Base-by-base conservation (phyloP, 2,797 vertebrate species). In the Neostethus bicornis region DNA sequence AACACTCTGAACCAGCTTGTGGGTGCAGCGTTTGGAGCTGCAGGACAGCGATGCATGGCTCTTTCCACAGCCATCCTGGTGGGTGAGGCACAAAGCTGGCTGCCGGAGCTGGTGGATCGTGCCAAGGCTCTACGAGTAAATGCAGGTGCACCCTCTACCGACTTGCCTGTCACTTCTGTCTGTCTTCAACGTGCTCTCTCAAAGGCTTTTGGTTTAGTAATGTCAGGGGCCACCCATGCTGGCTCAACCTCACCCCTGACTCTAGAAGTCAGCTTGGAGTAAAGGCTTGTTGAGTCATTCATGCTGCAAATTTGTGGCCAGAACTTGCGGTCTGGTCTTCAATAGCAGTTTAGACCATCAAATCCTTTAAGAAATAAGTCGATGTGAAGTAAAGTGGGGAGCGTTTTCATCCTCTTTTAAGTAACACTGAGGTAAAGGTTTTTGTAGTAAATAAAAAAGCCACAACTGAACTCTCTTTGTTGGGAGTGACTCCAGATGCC, bases 1-100 rank as follows among this genome's bases (percentile, higher is more conserved):
- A 99, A 96, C 87, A 97, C 97, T 3, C 86, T 99, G 77, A 99
- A 98, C 89, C 97, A 98, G 87, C 89, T 98, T 54, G 94, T 97
- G 66, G 97, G 96, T 13, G 96, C 97, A 39, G 97, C 96, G 19
- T 99, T 99, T 37, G 96, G 97, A 74, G 96, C 97, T 46, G 97
- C 96, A 6, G 97, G 97, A 43, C 96, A 99, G 63, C 94, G 96
- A 55, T 98, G 97, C 77, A 98, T 98, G 97, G 96, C 97, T 19
- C 89, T 99, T 29, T 99, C 95, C 66, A 96, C 97, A 10, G 95
- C 95, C 56, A 79, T 98, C 80, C 84, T 98, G 29, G 94, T 98
- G 44, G 97, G 96, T 29, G 95, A 97, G 79, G 91, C 96, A 12
- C 91, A 83, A 48, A 87, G 85, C 74, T 99, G 96, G 97, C 86